Percentiles rank a stretch among this genome's conserved stretches.
Evolutionary conservation across 2,797 vertebrate genomes (phyloP).

Genomic region (Siniperca scherzeri): DNA sequence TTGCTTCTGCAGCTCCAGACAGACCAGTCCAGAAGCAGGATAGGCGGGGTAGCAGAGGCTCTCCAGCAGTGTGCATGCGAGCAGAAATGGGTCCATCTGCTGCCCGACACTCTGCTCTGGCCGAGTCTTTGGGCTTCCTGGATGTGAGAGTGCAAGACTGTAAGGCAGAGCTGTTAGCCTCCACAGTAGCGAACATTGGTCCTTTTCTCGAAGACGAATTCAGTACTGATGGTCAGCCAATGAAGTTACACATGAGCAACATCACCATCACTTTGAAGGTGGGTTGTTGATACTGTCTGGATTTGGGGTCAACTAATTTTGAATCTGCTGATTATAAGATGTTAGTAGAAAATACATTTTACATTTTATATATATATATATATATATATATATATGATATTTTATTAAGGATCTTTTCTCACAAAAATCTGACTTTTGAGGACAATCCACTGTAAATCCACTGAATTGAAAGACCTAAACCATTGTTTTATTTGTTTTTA

Average conservation of each 20-base stretch:
- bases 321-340: neutral
- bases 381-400: neutral
- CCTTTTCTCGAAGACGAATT: slow-evolving; percentile 97
- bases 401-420: neutral
- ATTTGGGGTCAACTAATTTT: neutral
- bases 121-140: slow-evolving; percentile 88
- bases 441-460: neutral
- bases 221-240: slow-evolving; percentile 88
- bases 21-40: slow-evolving; percentile 51
- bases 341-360: neutral
- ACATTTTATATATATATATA: neutral
- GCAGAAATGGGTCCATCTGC: slow-evolving; percentile 89
- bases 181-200: slow-evolving; percentile 90
- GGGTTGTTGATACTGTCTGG: slow-evolving; percentile 5
- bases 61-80: slow-evolving; percentile 85
- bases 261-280: slow-evolving; percentile 91
- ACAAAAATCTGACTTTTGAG: neutral
- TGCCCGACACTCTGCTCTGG: slow-evolving; percentile 81
- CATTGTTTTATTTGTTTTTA: neutral
- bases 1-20: slow-evolving; percentile 53
- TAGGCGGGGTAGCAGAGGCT: slow-evolving; percentile 22
- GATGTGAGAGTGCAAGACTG: slow-evolving; percentile 86
- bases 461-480: neutral
- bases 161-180: slow-evolving; percentile 87
- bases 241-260: slow-evolving; percentile 90